A percentile compares a stretch with the other conserved stretches of the same genome.
Conservation (phyloP, 2,888 invertebrate species). For the Protophormia terraenovae region DNA sequence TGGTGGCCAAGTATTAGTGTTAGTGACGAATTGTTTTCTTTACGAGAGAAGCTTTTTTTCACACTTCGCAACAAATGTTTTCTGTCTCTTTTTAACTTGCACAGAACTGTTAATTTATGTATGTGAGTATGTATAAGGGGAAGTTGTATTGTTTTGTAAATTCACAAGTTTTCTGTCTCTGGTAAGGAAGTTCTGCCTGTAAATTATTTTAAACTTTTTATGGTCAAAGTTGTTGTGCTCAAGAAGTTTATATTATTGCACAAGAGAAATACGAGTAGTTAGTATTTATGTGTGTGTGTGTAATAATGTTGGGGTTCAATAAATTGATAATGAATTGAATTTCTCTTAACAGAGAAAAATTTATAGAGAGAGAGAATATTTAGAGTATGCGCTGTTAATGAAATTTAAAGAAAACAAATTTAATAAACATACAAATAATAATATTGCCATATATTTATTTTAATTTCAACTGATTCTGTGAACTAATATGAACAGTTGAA, state of each 20-base stretch:
- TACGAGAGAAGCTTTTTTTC: conserved; percentile 12
- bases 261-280: neutral
- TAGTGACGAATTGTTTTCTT: conserved; percentile 36
- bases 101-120: too few relatives aligned
- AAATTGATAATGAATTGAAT: neutral
- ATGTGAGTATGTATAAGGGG: too few relatives aligned
- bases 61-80: neutral
- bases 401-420: neutral
- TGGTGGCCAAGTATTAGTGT: conserved; percentile 40
- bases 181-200: conserved; percentile 27
- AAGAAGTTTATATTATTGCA: neutral
- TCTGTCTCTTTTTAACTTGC: conserved; percentile 31
- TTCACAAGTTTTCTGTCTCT: conserved; percentile 11
- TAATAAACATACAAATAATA: neutral
- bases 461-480: neutral
- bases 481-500: neutral
- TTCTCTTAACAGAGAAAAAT: neutral
- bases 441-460: neutral
- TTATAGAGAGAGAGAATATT: neutral
- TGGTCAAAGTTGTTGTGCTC: conserved; percentile 4
- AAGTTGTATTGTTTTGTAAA: conserved; percentile 37
- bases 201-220: conserved; percentile 58
- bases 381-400: conserved; percentile 39
- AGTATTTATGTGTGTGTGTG: neutral
- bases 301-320: neutral